phyloP scores from a whole-genome alignment of 2,113 vertebrate genomes.

The Suncus etruscus region DNA sequence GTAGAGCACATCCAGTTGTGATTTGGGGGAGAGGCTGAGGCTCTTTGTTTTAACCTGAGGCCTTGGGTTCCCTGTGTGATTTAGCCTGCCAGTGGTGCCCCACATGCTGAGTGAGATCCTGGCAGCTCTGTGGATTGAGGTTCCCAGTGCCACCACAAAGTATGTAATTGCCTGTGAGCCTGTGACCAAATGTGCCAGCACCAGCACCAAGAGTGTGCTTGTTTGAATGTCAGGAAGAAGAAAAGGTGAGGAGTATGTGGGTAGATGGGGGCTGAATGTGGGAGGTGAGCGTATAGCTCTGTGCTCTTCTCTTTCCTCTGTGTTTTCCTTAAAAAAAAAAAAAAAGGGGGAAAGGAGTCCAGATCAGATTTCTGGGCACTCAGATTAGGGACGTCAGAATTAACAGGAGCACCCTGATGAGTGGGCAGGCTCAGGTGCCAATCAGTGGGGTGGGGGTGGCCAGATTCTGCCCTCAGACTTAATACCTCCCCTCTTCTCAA shows the following conservation, averaged over 20 bases:
- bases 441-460: neutral
- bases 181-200: no score
- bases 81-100: no score
- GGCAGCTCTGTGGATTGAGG: no score
- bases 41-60: neutral
- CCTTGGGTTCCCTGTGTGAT: no score
- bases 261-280: no score
- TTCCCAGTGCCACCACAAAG: no score
- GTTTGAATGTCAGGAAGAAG: neutral
- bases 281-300: neutral
- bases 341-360: neutral
- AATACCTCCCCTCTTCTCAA: neutral
- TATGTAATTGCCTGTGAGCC: no score
- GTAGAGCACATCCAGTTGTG: neutral
- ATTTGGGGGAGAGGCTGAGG: neutral
- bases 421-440: neutral
- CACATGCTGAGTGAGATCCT: no score
- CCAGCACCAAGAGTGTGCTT: neutral
- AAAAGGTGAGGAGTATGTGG: neutral
- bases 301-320: neutral
- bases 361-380: neutral
- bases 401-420: neutral
- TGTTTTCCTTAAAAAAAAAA: neutral
- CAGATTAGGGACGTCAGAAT: neutral
- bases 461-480: slow-evolving; percentile 5